Base-by-base conservation (phyloP, 1,140 invertebrate species). In the Mamestra configurata region DNA sequence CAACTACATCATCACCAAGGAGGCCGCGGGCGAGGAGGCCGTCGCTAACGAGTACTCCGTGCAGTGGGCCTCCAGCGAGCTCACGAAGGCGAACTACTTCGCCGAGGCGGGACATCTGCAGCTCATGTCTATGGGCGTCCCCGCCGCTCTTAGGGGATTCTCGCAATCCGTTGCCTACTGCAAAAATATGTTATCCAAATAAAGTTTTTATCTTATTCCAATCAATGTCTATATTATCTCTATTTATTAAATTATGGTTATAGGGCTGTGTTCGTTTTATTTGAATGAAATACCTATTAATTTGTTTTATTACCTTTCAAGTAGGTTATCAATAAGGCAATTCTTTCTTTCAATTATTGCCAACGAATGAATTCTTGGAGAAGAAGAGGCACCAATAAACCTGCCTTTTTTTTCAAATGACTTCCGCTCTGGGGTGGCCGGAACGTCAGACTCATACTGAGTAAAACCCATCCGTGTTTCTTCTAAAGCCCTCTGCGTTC, bases 101-200 rank as follows among this genome's bases (percentile, higher is more conserved):
- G 89, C 91, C 0, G 93, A 94, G 80, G 93, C 92, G 0, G 93
- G 93, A 0, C 87, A 92, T 18, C 68, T 94, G 1, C 80, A 86
- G 3, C 81, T 93, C 3, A 18, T 88, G 43, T 61, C 82, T 24
- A 68, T 86, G 0, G 89, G 89, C 4, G 85, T 91, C 0, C 92
- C 92, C 0, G 27, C 83, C 4, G 40, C 90, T 0, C 80, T 94
- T 6, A 77, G 88, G 5, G 90, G 91, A 2, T 94, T 93, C 79
- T 86, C 90, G 1, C 85, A 93, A 66, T 81, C 88, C n/a, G 85
- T 93, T 37, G 51, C 80, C 31, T 92, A 87, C 88, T 87, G 71
- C 79, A 91, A 87, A 79, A 88, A 90, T 72, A 81, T 87, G 20
- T 80, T 88, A 79, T 85, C 82, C 77, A 80, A 84, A 68, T 79